Conservation (phyloP, 2,797 vertebrate genomes). For the Pangasius larnaudii region DNA sequence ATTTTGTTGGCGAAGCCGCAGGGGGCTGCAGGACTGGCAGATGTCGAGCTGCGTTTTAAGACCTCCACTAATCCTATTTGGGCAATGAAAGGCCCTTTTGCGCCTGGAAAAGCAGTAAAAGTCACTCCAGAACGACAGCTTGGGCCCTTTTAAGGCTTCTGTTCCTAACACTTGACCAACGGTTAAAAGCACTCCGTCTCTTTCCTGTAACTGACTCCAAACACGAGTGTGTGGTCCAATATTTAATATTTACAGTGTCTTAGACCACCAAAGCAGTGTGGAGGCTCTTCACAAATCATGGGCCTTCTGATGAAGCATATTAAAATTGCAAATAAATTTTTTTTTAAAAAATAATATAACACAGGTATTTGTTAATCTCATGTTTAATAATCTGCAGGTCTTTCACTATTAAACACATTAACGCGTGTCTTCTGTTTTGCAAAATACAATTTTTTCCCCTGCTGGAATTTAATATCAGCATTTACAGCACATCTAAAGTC, state of each 20-base stretch:
- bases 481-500: not conserved
- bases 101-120: slow-evolving; percentile 51
- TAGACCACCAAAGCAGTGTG: not conserved
- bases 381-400: too few species aligned
- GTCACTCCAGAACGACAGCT: slow-evolving; percentile 49
- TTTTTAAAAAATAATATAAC: too few species aligned
- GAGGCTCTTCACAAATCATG: not conserved
- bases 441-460: not conserved
- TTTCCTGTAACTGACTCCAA: slow-evolving; percentile 1
- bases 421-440: not conserved
- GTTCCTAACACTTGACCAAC: slow-evolving; percentile 15
- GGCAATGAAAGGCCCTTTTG: slow-evolving; percentile 73
- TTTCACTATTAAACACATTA: not conserved
- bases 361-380: too few species aligned
- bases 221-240: not conserved
- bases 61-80: slow-evolving; percentile 64
- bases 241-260: not conserved
- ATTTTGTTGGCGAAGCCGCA: not conserved
- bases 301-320: too few species aligned
- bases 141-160: slow-evolving; percentile 46
- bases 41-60: slow-evolving; percentile 68
- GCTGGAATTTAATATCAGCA: not conserved
- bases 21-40: slow-evolving; percentile 62
- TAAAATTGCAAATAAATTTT: not conserved
- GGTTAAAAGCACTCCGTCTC: slow-evolving; percentile 6